These are phyloP conservation scores for Heterodera filipjevi DNA, from an alignment of 2,888 invertebrate genomes.

Conservation along the genomic window DNA sequence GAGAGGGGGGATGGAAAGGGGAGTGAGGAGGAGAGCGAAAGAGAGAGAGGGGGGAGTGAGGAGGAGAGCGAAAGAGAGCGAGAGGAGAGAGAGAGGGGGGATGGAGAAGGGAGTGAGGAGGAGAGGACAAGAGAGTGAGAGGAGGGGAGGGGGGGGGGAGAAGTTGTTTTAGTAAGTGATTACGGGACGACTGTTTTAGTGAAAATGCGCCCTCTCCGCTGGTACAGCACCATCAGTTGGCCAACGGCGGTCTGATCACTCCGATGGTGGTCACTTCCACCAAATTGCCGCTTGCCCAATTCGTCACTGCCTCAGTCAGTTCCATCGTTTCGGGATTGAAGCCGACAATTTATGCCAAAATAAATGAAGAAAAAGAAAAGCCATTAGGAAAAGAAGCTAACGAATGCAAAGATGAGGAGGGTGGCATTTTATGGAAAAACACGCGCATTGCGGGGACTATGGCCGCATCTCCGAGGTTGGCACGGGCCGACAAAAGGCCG, in stretches of 20 bases:
- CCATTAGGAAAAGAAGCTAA: neutral
- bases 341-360: neutral
- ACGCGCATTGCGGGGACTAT: constrained; percentile 35
- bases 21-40: neutral
- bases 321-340: neutral
- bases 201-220: neutral
- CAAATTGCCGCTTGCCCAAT: neutral
- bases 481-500: neutral
- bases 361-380: neutral
- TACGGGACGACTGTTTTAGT: neutral
- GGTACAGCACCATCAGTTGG: neutral
- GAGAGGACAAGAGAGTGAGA: neutral
- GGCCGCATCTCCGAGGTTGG: constrained; percentile 24
- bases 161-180: neutral
- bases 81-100: neutral
- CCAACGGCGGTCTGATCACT: neutral
- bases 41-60: neutral
- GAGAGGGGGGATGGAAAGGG: neutral
- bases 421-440: neutral
- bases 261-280: neutral
- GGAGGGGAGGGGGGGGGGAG: neutral
- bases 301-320: neutral
- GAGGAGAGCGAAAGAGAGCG: neutral
- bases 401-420: neutral
- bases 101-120: neutral